A percentile compares a stretch with the other conserved stretches of the same genome.
These are phyloP conservation scores for Drosophila simulans DNA, from an alignment of 1,140 invertebrate species.

Conservation along the genomic window DNA sequence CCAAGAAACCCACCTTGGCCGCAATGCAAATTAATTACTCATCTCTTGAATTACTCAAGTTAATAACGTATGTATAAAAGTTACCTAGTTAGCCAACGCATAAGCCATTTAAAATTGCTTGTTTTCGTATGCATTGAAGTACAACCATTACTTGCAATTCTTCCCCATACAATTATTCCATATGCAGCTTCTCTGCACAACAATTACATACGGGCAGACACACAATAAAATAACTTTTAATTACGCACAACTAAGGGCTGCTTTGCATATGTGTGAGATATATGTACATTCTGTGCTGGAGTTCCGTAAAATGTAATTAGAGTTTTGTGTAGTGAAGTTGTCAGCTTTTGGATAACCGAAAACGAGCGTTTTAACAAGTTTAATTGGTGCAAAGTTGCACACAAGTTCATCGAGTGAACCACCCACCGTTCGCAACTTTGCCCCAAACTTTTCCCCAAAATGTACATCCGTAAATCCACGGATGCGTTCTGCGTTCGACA, in stretches of 20 bases:
- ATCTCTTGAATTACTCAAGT: neutral
- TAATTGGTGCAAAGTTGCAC: constrained; percentile 81
- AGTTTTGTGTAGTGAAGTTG: constrained; percentile 81
- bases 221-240: constrained; percentile 83
- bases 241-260: constrained; percentile 70
- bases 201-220: constrained; percentile 23
- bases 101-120: neutral
- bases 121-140: constrained; percentile 1
- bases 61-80: neutral
- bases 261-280: constrained; percentile 34
- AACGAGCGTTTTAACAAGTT: constrained; percentile 83
- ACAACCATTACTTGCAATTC: neutral
- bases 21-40: neutral
- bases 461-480: neutral
- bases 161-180: neutral
- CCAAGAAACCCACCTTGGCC: too few species aligned
- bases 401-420: constrained; percentile 67
- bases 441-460: constrained; percentile 53
- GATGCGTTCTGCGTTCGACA: constrained; percentile 14
- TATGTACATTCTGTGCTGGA: neutral
- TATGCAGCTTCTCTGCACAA: neutral
- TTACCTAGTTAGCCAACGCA: neutral
- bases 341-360: constrained; percentile 81
- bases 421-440: constrained; percentile 39
- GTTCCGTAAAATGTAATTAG: constrained; percentile 80